Percentiles rank a stretch among this genome's conserved stretches.
These are phyloP conservation scores for Prionace glauca DNA, from an alignment of 2,797 vertebrate genomes.

Conservation along the genomic window DNA sequence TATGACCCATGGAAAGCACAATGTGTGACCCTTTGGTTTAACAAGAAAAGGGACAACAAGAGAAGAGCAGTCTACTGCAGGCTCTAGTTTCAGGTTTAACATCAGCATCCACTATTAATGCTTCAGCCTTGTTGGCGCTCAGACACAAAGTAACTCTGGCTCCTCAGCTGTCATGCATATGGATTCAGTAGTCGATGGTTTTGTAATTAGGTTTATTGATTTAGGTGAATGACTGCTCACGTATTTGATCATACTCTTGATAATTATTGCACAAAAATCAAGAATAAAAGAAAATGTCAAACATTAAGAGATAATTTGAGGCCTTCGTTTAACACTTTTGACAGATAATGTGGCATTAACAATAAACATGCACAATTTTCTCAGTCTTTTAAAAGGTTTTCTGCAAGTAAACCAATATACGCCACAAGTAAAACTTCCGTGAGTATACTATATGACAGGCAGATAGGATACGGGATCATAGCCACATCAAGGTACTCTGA, in stretches of 20 bases:
- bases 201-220: not conserved
- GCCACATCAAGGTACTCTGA: not conserved
- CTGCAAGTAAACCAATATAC: not conserved
- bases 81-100: slow-evolving; percentile 57
- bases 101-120: slow-evolving; percentile 50
- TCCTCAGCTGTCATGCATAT: not conserved
- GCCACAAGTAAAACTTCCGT: not conserved
- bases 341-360: not conserved
- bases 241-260: not conserved
- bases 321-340: not conserved
- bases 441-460: not conserved
- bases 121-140: slow-evolving; percentile 44
- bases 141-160: slow-evolving; percentile 20
- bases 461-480: not conserved
- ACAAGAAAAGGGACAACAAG: slow-evolving; percentile 64
- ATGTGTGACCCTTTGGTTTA: slow-evolving; percentile 53
- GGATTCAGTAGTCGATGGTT: not conserved
- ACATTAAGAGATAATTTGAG: not conserved
- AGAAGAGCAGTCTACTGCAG: slow-evolving; percentile 54
- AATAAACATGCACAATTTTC: not conserved
- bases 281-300: not conserved
- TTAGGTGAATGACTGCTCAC: not conserved
- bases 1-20: slow-evolving; percentile 65
- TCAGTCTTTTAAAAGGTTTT: not conserved
- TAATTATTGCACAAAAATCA: not conserved